Conservation (phyloP, 2,113 vertebrate species). For the Eclectus roratus region DNA sequence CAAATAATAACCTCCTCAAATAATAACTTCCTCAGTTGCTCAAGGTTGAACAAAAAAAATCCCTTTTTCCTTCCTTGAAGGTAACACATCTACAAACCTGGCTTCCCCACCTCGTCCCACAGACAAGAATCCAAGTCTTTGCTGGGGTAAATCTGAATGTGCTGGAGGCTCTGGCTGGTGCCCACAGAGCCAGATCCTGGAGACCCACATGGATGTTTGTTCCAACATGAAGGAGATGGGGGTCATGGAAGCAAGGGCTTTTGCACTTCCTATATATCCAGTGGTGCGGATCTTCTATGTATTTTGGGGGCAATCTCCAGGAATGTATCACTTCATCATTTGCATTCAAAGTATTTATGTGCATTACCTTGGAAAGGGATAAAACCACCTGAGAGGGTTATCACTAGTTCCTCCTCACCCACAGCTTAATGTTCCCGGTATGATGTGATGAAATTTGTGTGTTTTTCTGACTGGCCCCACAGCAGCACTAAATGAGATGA, state of each 20-base stretch:
- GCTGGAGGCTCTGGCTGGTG: not conserved
- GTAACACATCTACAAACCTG: not conserved
- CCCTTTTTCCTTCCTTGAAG: not conserved
- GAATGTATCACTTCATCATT: not conserved
- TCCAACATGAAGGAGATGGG: not conserved
- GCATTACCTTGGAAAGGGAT: not conserved
- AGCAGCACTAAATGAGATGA: not conserved
- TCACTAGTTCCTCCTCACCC: not conserved
- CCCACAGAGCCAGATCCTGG: not conserved
- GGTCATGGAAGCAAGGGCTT: not conserved
- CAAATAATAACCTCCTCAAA: not conserved
- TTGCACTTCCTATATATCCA: fast-evolving
- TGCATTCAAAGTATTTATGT: not conserved
- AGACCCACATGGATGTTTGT: not conserved
- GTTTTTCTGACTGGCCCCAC: not conserved
- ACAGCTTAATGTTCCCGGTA: not conserved
- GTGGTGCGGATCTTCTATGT: not conserved
- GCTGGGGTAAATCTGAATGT: not conserved
- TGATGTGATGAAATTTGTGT: not conserved
- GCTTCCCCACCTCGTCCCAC: not conserved
- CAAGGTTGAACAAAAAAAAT: not conserved
- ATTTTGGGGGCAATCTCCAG: not conserved
- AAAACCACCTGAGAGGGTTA: not conserved
- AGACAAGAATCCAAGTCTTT: not conserved
- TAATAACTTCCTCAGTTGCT: not conserved